Base-by-base conservation (phyloP, 2,888 invertebrate genomes). In the Gerris lacustris region DNA sequence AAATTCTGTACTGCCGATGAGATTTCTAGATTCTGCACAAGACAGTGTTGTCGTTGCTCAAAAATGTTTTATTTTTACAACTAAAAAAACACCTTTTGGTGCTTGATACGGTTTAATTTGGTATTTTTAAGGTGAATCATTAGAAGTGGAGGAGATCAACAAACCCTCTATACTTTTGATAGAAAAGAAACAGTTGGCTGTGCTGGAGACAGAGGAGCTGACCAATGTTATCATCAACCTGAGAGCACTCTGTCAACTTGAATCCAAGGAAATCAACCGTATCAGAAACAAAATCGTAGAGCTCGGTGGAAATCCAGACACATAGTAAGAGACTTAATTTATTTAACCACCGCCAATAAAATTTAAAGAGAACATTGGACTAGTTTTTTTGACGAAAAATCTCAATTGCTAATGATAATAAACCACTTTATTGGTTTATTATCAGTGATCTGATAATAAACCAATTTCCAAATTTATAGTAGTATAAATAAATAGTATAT, bases 211-310 rank as follows among this genome's bases (percentile, higher is more conserved):
- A 67, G 82, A 82, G 72, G 84, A 84, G 77, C 76, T 84, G 44
- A 79, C 88, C 45, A 86, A 86, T 74, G 82, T 92, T 76, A 89
- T 90, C 75, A 85, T 86, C 1, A 82, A 87, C 67, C 80, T 92
- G 11, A 86, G 87, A 78, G 85, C 86, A 1, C 86, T 88, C 77
- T 89, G 92, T 70, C 86, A 87, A 77, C 84, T 85, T 0, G 92
- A 92, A 80, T 87, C 86, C 76, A 86, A 86, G 63, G 90, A 91
- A 82, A 87, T 91, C 15, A 85, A 87, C 44, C 85, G 84, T 74
- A 80, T 89, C 17, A 84, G 85, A 72, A 84, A 85, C 76, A 81
- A 85, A 67, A 75, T 75, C 43, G 69, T 70, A 44, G 62, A 69
- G 17, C 71, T 73, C 17, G 75, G 75, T 1, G 74, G 74, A 5